A percentile compares a stretch with the other conserved stretches of the same genome.
Evolutionary conservation across 2,888 invertebrate species (phyloP).

Genomic region (Cheilosia impressa): DNA sequence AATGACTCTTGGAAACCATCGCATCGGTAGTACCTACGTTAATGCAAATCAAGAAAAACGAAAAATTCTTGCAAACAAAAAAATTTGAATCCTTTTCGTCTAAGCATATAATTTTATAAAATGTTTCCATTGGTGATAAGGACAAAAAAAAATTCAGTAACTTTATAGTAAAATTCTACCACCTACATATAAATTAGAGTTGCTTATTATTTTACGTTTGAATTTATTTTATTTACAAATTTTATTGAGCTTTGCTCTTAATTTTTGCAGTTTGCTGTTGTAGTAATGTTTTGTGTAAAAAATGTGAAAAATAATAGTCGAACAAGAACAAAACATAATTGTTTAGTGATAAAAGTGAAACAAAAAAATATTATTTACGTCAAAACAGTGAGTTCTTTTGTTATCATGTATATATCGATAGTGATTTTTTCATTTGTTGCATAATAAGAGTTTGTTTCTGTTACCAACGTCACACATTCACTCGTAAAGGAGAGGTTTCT

Average conservation of each 20-base stretch:
- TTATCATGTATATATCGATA: neutral
- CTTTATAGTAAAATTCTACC: constrained; percentile 7
- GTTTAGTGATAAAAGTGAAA: neutral
- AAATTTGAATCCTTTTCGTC: too few relatives aligned
- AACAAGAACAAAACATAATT: neutral
- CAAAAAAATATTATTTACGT: constrained; percentile 3
- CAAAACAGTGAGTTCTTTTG: constrained; percentile 29
- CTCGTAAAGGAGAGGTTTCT: constrained; percentile 60
- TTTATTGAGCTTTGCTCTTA: constrained; percentile 4
- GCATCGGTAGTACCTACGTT: too few relatives aligned
- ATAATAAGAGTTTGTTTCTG: constrained; percentile 36
- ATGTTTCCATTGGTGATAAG: neutral
- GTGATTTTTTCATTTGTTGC: constrained; percentile 22
- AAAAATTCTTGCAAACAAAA: too few relatives aligned
- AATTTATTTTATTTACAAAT: constrained; percentile 18
- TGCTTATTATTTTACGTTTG: neutral
- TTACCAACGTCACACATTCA: constrained; percentile 72
- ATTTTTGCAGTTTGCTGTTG: neutral
- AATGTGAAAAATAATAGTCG: neutral
- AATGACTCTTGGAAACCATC: too few relatives aligned
- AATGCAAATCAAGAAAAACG: too few relatives aligned
- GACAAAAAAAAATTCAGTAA: neutral
- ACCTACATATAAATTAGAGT: constrained; percentile 1
- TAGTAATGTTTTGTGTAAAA: constrained; percentile 2
- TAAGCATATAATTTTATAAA: neutral